phyloP scores from a whole-genome alignment of 2,888 invertebrate species.

The Ypsolopha scabrella region DNA sequence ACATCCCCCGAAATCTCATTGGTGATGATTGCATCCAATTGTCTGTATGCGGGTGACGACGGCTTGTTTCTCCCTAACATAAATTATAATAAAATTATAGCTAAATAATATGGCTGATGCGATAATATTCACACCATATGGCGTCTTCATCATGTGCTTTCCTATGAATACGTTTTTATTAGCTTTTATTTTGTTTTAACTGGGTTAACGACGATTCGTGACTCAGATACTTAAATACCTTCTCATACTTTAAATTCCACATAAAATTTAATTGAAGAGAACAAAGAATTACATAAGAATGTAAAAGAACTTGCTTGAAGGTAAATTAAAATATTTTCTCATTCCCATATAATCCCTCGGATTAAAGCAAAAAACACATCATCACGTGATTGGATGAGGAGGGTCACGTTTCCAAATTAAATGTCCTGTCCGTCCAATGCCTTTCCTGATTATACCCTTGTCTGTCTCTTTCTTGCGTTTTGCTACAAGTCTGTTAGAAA shows the following conservation, averaged over 20 bases:
- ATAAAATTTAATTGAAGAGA: too few species aligned
- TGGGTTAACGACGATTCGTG: too few species aligned
- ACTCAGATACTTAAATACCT: too few species aligned
- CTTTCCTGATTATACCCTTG: conserved; percentile 30
- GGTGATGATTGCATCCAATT: conserved; percentile 67
- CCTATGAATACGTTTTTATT: background rate
- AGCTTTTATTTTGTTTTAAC: background rate
- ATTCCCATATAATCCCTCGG: conserved; percentile 31
- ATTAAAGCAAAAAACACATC: conserved; percentile 53
- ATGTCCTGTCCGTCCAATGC: conserved; percentile 45
- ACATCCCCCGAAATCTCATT: conserved; percentile 56
- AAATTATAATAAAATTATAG: conserved; percentile 53
- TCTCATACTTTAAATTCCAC: too few species aligned
- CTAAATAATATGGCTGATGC: conserved; percentile 20
- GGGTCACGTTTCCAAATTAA: conserved; percentile 58
- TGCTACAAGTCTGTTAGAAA: conserved; percentile 30
- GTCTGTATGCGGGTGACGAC: conserved; percentile 62
- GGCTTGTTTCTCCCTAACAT: conserved; percentile 58
- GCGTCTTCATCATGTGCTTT: conserved; percentile 11
- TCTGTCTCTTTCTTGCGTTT: conserved; percentile 18
- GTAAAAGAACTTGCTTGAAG: conserved; percentile 2
- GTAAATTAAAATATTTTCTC: conserved; percentile 33
- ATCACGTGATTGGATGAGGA: conserved; percentile 26
- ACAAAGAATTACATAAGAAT: background rate
- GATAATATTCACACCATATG: conserved; percentile 32